Percentiles rank a stretch among this genome's conserved stretches.
These are phyloP conservation scores for Sebastes cheni DNA, from an alignment of 2,797 vertebrate species.

Conservation along the genomic window DNA sequence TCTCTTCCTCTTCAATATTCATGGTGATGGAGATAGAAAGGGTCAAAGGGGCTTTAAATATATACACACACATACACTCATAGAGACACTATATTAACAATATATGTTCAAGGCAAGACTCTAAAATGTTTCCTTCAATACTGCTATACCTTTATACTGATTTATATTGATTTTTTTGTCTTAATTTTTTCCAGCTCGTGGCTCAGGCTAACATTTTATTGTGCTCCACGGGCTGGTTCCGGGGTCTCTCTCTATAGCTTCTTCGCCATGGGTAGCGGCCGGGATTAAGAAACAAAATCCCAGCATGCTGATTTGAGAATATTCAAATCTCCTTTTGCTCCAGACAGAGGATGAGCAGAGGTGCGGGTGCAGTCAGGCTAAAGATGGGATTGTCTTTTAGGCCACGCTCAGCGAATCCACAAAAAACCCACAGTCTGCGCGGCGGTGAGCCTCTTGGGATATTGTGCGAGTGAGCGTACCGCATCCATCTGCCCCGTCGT, in stretches of 20 bases:
- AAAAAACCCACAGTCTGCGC: conserved; percentile 45
- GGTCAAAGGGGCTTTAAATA: conserved; percentile 6
- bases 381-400: conserved; percentile 73
- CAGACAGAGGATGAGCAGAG: conserved; percentile 65
- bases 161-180: neutral
- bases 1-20: conserved; percentile 50
- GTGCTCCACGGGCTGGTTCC: conserved; percentile 13
- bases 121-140: conserved; percentile 10
- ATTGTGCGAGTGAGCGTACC: conserved; percentile 63
- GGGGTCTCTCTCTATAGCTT: conserved; percentile 5
- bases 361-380: conserved; percentile 60
- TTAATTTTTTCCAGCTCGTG: neutral
- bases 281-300: conserved; percentile 67
- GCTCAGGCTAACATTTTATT: neutral
- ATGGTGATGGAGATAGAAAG: conserved; percentile 42
- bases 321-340: conserved; percentile 68
- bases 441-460: conserved; percentile 65
- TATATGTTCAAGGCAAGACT: neutral
- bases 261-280: conserved; percentile 1
- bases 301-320: conserved; percentile 59
- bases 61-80: neutral
- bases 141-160: neutral
- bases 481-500: conserved; percentile 74
- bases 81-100: neutral
- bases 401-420: conserved; percentile 57